Evolutionary conservation across 2,113 vertebrate genomes (phyloP).

Genomic region (Brienomyrus longianalis): DNA sequence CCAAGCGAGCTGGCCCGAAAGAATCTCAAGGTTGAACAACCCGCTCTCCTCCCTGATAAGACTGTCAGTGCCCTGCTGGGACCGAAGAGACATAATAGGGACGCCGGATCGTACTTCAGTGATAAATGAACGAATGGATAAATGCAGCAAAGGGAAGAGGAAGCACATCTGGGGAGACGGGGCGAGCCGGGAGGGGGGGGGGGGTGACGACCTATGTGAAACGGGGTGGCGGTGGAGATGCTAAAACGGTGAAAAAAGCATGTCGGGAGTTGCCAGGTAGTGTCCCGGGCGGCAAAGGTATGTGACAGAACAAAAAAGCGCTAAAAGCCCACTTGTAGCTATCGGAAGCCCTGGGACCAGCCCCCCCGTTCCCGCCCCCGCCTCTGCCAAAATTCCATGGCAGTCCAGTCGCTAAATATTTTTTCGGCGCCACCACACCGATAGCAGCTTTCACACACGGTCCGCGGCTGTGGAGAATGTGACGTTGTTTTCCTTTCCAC

Average conservation of each 20-base stretch:
- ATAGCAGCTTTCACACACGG: not conserved
- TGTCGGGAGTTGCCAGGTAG: not conserved
- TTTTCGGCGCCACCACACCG: not conserved
- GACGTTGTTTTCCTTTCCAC: not conserved
- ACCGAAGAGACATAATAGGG: constrained; percentile 10
- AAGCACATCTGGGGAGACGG: not conserved
- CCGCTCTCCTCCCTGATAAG: constrained; percentile 1
- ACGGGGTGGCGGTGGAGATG: not conserved
- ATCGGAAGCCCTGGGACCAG: too few relatives aligned
- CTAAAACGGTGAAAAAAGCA: not conserved
- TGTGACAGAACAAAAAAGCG: not conserved
- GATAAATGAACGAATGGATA: not conserved
- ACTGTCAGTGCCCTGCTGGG: not conserved
- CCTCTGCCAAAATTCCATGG: not conserved
- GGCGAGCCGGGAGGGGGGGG: not conserved
- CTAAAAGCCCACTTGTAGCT: not conserved
- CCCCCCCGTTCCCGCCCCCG: not conserved
- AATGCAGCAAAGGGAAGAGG: not conserved
- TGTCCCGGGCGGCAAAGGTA: not conserved
- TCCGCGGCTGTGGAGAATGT: not conserved
- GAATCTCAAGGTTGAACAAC: constrained; percentile 14
- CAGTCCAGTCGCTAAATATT: not conserved
- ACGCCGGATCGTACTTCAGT: not conserved
- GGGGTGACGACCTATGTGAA: not conserved
- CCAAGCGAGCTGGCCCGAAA: not conserved